These are phyloP conservation scores for Setophaga coronata DNA, from an alignment of 2,113 vertebrate species.

Conservation along the genomic window DNA sequence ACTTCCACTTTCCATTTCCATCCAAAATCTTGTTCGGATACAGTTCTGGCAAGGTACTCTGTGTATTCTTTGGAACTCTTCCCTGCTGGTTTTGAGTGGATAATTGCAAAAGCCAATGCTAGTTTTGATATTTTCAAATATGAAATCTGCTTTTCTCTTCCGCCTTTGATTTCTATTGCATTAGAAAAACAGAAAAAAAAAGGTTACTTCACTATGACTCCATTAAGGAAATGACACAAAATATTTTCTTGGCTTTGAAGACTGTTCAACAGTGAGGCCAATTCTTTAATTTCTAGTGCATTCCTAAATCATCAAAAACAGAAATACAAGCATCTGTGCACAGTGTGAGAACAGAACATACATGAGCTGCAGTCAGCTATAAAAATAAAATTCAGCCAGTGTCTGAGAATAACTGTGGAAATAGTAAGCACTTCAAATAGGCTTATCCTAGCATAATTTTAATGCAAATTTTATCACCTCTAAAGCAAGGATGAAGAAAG, in stretches of 20 bases:
- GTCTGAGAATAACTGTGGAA: neutral
- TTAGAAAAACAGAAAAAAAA: slow-evolving; percentile 26
- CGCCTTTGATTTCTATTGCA: slow-evolving; percentile 19
- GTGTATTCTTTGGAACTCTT: slow-evolving; percentile 76
- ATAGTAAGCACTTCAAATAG: neutral
- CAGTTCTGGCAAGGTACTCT: slow-evolving; percentile 67
- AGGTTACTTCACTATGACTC: neutral
- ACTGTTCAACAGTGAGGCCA: neutral
- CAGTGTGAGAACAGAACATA: neutral
- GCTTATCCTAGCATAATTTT: neutral
- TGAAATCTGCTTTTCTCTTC: slow-evolving; percentile 60
- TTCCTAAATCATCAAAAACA: neutral
- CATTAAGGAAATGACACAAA: neutral
- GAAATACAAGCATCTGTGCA: neutral
- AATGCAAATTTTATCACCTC: neutral
- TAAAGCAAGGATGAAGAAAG: neutral
- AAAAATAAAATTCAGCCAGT: neutral
- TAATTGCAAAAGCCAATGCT: slow-evolving; percentile 85
- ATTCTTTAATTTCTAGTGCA: neutral
- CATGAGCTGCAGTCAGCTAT: neutral
- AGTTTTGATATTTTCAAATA: slow-evolving; percentile 74
- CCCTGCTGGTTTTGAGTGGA: slow-evolving; percentile 78
- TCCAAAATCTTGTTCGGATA: slow-evolving; percentile 59
- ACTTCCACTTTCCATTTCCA: slow-evolving; percentile 73
- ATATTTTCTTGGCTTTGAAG: slow-evolving; percentile 25